Percentiles rank a stretch among this genome's conserved stretches.
Evolutionary conservation across 2,113 vertebrate species (phyloP).

Genomic region (Coptodon rendalli): DNA sequence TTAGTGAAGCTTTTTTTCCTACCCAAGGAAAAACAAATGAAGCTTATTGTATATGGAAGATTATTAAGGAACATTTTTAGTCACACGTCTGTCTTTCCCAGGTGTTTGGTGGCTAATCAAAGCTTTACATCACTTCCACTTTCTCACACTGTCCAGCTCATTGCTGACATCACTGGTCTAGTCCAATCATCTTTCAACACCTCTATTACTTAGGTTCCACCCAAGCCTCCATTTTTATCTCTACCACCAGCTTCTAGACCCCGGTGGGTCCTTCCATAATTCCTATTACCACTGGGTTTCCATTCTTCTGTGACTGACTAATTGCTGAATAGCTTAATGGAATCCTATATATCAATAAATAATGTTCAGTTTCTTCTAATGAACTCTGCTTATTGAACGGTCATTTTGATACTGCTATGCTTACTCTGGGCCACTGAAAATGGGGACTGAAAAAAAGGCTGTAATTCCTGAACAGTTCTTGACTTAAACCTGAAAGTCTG

Average conservation of each 20-base stretch:
- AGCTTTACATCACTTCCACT: not conserved
- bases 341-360: not conserved
- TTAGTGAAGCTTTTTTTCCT: not conserved
- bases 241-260: not conserved
- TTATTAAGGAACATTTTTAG: not conserved
- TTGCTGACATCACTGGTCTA: not conserved
- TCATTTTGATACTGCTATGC: not conserved
- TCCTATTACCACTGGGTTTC: not conserved
- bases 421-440: too few species aligned
- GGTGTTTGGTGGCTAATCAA: not conserved
- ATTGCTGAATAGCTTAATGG: not conserved
- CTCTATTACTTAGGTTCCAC: not conserved
- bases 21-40: not conserved
- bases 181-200: not conserved
- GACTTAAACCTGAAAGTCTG: too few species aligned
- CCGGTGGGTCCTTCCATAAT: not conserved
- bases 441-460: too few species aligned
- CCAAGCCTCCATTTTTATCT: not conserved
- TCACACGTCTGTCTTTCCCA: not conserved
- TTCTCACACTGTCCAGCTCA: not conserved
- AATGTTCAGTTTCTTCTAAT: not conserved
- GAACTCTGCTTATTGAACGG: not conserved
- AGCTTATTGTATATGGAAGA: not conserved
- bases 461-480: too few species aligned
- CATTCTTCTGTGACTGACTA: not conserved